Percentiles rank a stretch among this genome's conserved stretches.
Conservation (phyloP, 2,888 invertebrate species). For the Chromoteleia sp. region DNA sequence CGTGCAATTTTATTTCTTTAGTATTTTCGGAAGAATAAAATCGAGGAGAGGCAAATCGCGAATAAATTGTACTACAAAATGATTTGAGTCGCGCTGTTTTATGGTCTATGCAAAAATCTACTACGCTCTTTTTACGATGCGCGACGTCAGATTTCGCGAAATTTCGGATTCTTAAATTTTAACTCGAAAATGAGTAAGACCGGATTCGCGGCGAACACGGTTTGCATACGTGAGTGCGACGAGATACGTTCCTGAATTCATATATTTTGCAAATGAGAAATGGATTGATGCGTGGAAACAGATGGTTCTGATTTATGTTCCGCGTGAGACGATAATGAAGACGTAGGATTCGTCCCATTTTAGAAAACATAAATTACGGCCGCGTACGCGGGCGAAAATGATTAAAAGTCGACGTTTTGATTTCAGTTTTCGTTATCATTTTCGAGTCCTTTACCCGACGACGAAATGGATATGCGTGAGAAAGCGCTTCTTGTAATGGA, state of each 20-base stretch:
- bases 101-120: no score
- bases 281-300: conserved; percentile 64
- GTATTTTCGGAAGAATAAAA: no score
- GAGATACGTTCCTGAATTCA: conserved; percentile 55
- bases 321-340: conserved; percentile 60
- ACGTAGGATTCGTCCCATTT: conserved; percentile 33
- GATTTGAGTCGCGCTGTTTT: no score
- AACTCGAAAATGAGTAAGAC: conserved; percentile 38
- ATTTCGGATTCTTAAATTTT: conserved; percentile 4
- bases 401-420: conserved; percentile 16
- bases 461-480: no score
- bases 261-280: conserved; percentile 65
- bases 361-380: conserved; percentile 37
- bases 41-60: no score
- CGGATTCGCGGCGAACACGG: conserved; percentile 8
- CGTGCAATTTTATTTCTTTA: no score
- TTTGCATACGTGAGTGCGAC: conserved; percentile 44
- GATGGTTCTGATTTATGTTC: conserved; percentile 64
- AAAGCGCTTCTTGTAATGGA: conserved; percentile 21
- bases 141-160: no score
- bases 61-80: no score
- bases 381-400: conserved; percentile 7
- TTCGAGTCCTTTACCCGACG: background rate
- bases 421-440: background rate
- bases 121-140: no score